These are phyloP conservation scores for Poicephalus gulielmi DNA, from an alignment of 2,113 vertebrate genomes.

Conservation along the genomic window DNA sequence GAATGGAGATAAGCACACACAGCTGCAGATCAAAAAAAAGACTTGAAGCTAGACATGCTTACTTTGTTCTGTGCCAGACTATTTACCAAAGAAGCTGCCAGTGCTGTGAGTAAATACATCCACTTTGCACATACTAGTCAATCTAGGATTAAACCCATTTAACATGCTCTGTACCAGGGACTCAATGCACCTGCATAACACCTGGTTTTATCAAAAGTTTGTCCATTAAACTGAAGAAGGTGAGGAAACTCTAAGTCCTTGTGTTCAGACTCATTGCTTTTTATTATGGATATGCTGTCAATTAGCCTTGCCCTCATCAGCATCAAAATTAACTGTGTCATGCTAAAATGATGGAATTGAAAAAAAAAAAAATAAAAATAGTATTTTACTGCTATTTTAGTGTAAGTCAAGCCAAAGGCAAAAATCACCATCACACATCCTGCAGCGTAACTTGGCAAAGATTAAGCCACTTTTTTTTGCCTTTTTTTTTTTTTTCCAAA, in stretches of 20 bases:
- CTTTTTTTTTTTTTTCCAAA: neutral
- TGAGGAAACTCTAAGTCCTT: neutral
- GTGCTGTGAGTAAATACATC: slow-evolving; percentile 16
- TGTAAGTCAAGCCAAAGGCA: neutral
- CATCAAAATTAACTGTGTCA: neutral
- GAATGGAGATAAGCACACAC: slow-evolving; percentile 37
- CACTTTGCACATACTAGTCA: slow-evolving; percentile 34
- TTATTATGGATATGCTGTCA: neutral
- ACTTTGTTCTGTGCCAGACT: slow-evolving; percentile 11
- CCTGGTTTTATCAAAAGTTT: slow-evolving; percentile 37
- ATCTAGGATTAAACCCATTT: slow-evolving; percentile 44
- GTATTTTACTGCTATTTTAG: slow-evolving; percentile 1
- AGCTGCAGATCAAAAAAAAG: slow-evolving; percentile 39
- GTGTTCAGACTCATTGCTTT: neutral
- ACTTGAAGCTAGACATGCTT: neutral
- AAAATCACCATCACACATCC: neutral
- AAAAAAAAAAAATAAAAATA: slow-evolving; percentile 34
- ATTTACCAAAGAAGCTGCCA: slow-evolving; percentile 31
- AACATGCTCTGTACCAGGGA: neutral
- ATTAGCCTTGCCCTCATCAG: neutral
- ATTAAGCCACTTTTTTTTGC: neutral
- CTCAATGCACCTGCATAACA: slow-evolving; percentile 11
- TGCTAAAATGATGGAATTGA: slow-evolving; percentile 21
- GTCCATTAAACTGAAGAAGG: neutral
- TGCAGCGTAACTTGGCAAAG: neutral